Conservation (phyloP, 64 coral and sea anemone genomes). For the Catalaphyllia jardinei region DNA sequence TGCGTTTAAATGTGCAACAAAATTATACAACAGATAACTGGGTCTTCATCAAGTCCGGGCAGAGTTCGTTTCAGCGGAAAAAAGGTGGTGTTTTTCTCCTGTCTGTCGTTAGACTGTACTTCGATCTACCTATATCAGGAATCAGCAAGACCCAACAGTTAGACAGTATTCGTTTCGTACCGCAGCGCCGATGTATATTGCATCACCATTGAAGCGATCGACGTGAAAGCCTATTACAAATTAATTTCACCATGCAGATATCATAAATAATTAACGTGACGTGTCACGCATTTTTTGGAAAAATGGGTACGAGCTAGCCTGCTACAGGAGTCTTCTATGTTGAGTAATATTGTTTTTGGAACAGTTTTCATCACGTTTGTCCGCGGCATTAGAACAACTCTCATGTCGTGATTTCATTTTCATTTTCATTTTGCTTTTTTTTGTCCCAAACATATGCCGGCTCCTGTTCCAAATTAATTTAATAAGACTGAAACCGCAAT, state of each 20-base stretch:
- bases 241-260: not conserved
- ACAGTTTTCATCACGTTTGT: not conserved
- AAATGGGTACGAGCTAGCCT: not conserved
- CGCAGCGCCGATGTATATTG: not conserved
- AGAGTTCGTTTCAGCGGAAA: not conserved
- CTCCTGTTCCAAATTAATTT: not conserved
- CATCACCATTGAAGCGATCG: not conserved
- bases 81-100: not conserved
- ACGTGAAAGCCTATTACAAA: conserved; percentile 12
- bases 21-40: not conserved
- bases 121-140: not conserved
- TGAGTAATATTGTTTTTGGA: not conserved
- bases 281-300: conserved; percentile 9
- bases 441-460: too few species aligned
- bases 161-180: not conserved
- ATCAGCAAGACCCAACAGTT: conserved; percentile 3
- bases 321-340: not conserved
- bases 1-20: not conserved
- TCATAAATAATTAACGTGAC: conserved; percentile 31
- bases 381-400: not conserved
- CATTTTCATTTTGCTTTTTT: not conserved
- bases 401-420: not conserved
- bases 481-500: not conserved
- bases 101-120: not conserved
- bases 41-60: not conserved